Conservation (phyloP, 2,888 invertebrate species). For the Elmis aenea region DNA sequence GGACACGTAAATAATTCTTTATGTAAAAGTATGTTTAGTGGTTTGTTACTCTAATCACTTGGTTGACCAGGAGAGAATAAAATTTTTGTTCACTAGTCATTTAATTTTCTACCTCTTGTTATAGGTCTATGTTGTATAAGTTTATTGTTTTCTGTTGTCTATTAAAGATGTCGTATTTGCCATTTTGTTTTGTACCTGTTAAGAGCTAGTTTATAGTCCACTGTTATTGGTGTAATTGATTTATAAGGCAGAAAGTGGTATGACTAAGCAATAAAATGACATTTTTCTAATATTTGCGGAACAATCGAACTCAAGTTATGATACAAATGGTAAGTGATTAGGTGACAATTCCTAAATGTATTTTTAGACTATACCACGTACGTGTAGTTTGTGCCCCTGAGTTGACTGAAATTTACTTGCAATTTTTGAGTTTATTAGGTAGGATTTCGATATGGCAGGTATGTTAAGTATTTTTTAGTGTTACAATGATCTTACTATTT, state of each 20-base stretch:
- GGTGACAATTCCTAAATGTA: slow-evolving; percentile 38
- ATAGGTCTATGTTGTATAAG: no score
- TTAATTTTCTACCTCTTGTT: slow-evolving; percentile 35
- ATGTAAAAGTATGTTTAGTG: slow-evolving; percentile 36
- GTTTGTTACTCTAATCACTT: slow-evolving; percentile 39
- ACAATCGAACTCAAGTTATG: slow-evolving; percentile 22
- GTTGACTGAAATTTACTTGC: slow-evolving; percentile 31
- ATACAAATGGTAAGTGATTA: slow-evolving; percentile 30
- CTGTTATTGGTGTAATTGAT: no score
- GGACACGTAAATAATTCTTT: slow-evolving; percentile 25
- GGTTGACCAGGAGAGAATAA: slow-evolving; percentile 13
- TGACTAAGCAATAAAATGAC: slow-evolving; percentile 44
- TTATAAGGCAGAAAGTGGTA: slow-evolving; percentile 40
- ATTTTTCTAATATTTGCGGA: slow-evolving; percentile 31
- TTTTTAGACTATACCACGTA: slow-evolving; percentile 26
- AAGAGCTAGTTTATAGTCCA: no score
- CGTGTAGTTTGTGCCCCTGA: slow-evolving; percentile 29
- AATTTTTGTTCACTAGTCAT: slow-evolving; percentile 26
- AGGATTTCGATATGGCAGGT: slow-evolving; percentile 24
- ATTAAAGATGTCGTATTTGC: no score
- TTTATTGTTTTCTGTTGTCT: no score
- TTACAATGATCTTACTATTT: no score
- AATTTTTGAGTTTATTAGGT: slow-evolving; percentile 25
- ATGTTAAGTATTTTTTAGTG: no score
- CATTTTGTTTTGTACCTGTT: no score